Percentiles rank a stretch among this genome's conserved stretches.
Conservation (phyloP, 2,797 vertebrate species). For the Artibeus lituratus region DNA sequence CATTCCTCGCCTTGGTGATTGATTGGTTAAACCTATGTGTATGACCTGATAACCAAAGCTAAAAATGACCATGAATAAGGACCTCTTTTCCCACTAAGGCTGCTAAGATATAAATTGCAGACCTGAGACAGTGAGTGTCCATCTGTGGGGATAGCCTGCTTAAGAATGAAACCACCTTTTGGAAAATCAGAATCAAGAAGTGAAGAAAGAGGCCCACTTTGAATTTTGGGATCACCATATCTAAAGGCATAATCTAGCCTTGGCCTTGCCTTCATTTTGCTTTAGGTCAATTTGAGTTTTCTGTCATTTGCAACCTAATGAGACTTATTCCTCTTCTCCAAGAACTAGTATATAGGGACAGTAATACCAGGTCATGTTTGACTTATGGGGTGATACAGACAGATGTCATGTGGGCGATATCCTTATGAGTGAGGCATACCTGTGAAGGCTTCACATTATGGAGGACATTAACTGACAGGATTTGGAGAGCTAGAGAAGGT, state of each 20-base stretch:
- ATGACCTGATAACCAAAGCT: background rate
- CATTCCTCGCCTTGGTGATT: background rate
- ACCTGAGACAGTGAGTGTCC: background rate
- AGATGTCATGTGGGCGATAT: background rate
- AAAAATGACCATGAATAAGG: background rate
- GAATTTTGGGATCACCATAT: background rate
- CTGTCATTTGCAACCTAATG: background rate
- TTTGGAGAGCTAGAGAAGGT: background rate
- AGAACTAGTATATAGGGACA: background rate
- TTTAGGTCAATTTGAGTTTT: background rate
- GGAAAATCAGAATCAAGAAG: background rate
- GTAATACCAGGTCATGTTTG: background rate
- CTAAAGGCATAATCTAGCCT: background rate
- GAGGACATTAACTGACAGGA: background rate
- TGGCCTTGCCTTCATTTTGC: background rate
- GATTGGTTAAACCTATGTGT: background rate
- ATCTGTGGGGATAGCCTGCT: background rate
- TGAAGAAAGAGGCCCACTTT: background rate
- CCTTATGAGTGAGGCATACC: background rate
- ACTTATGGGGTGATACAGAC: background rate
- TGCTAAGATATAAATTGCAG: background rate
- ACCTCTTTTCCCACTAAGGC: background rate
- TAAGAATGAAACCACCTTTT: background rate
- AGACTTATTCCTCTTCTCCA: background rate
- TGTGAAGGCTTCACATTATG: background rate